A percentile compares a stretch with the other conserved stretches of the same genome.
Conservation (phyloP, 2,888 invertebrate species). For the Cephus rjabovi region DNA sequence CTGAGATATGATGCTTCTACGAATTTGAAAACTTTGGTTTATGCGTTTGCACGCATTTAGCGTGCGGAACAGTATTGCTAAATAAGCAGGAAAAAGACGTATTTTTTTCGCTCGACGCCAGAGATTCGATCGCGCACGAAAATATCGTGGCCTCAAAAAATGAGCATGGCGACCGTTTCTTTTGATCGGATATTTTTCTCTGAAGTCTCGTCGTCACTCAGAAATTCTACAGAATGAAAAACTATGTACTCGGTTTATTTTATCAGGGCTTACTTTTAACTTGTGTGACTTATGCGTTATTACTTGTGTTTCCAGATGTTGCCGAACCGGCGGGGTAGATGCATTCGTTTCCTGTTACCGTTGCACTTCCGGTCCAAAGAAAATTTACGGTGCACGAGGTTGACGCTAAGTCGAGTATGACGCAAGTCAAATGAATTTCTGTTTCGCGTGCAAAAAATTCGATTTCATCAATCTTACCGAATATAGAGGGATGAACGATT, state of each 20-base stretch:
- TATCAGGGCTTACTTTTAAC: neutral
- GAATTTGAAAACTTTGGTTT: neutral
- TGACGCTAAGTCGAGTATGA: neutral
- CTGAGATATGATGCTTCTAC: neutral
- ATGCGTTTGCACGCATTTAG: neutral
- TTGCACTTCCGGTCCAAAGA: neutral
- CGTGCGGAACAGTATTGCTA: neutral
- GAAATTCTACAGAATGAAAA: neutral
- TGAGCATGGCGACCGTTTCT: neutral
- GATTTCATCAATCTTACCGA: too few relatives aligned
- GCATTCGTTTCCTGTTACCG: neutral
- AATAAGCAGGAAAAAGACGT: neutral
- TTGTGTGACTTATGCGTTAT: neutral
- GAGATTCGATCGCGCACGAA: neutral
- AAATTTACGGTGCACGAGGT: neutral
- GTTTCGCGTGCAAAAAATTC: too few relatives aligned
- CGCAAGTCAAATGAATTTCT: neutral
- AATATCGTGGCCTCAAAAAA: neutral
- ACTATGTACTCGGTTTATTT: neutral
- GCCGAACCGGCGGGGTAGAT: neutral
- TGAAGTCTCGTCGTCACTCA: neutral
- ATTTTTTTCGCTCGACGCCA: neutral
- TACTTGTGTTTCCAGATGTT: neutral
- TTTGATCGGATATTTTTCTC: neutral
- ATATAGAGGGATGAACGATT: too few relatives aligned